Evolutionary conservation across 1,140 invertebrate genomes (phyloP).

Genomic region (Melitaea cinxia): DNA sequence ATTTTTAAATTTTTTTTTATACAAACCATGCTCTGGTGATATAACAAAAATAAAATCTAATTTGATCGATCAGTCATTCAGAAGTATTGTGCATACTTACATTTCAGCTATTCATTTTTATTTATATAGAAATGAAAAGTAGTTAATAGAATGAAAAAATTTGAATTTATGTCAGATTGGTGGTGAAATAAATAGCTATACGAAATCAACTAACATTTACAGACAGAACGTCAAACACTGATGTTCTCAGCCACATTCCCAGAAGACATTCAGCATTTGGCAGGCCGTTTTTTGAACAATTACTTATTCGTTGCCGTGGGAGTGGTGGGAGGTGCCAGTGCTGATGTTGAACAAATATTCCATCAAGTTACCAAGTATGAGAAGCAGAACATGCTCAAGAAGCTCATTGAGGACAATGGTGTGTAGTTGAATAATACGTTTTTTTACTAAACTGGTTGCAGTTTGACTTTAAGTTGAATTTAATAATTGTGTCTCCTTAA

Average conservation of each 20-base stretch:
- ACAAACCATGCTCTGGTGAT: too few species aligned
- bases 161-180: too few species aligned
- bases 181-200: background rate
- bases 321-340: slow-evolving; percentile 93
- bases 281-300: slow-evolving; percentile 88
- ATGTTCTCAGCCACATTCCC: slow-evolving; percentile 98
- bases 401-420: slow-evolving; percentile 85
- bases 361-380: slow-evolving; percentile 87
- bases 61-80: too few species aligned
- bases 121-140: too few species aligned
- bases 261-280: slow-evolving; percentile 89
- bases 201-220: slow-evolving; percentile 6
- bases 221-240: slow-evolving; percentile 88
- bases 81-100: too few species aligned
- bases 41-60: too few species aligned
- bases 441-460: too few species aligned
- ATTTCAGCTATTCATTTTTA: too few species aligned
- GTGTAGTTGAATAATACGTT: slow-evolving; percentile 44
- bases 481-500: too few species aligned
- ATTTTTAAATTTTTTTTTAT: too few species aligned
- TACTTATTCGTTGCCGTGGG: slow-evolving; percentile 94
- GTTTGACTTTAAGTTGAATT: too few species aligned
- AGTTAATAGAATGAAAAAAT: too few species aligned
- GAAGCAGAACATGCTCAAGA: slow-evolving; percentile 88
- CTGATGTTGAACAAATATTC: slow-evolving; percentile 94